A percentile compares a stretch with the other conserved stretches of the same genome.
Conservation (phyloP, 2,797 vertebrate genomes). For the Bucorvus abyssinicus region DNA sequence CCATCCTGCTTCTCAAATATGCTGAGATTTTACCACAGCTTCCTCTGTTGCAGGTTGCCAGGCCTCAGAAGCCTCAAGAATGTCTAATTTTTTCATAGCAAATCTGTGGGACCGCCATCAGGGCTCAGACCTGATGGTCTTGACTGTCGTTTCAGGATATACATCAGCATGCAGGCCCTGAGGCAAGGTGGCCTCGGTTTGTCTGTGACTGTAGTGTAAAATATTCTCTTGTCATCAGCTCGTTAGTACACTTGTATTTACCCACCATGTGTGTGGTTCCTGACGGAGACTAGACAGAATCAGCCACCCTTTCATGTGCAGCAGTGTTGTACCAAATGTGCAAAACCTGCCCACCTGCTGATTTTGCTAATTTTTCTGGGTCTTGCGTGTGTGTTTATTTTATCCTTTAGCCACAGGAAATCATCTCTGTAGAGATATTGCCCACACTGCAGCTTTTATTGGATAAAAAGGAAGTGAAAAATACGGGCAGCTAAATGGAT, state of each 20-base stretch:
- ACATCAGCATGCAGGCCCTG: neutral
- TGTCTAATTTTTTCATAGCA: neutral
- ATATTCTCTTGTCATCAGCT: constrained; percentile 13
- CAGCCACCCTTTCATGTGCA: neutral
- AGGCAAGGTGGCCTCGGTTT: neutral
- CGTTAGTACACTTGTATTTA: neutral
- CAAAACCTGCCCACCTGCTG: neutral
- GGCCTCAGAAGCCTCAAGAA: constrained; percentile 51
- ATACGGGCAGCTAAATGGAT: neutral
- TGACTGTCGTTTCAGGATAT: constrained; percentile 2
- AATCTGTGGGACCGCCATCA: neutral
- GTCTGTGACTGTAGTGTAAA: neutral
- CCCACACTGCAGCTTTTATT: neutral
- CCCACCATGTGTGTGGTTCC: neutral
- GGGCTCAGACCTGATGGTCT: neutral
- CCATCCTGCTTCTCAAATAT: neutral
- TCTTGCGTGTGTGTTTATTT: neutral
- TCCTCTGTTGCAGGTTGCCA: neutral
- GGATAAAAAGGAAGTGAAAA: neutral
- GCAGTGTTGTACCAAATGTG: neutral
- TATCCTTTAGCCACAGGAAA: neutral
- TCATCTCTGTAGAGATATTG: neutral
- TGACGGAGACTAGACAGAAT: neutral
- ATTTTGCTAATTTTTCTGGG: neutral
- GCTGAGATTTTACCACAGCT: neutral